Conservation (phyloP, 35 echinoderm and acorn worm species). For the Strongylocentrotus purpuratus region DNA sequence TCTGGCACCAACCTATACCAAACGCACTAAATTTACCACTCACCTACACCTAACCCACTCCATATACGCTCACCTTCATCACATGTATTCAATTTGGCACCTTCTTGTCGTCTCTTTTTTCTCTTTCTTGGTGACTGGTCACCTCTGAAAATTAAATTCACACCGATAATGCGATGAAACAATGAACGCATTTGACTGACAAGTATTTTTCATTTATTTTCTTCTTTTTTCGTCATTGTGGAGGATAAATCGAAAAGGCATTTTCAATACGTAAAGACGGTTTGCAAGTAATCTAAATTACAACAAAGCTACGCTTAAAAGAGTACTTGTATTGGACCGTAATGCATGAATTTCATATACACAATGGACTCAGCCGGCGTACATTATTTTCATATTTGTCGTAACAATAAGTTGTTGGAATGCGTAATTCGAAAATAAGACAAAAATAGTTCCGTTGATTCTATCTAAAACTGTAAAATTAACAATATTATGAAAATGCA, state of each 20-base stretch:
- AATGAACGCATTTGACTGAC: neutral
- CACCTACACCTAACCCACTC: too few species aligned
- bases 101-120: too few species aligned
- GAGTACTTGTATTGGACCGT: conserved; percentile 39
- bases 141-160: too few species aligned
- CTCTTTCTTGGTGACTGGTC: too few species aligned
- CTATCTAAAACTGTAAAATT: too few species aligned
- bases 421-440: neutral
- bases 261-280: conserved; percentile 22
- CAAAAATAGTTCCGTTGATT: neutral
- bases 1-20: too few species aligned
- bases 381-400: neutral
- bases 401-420: neutral
- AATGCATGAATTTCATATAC: conserved; percentile 21
- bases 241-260: conserved; percentile 24
- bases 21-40: too few species aligned
- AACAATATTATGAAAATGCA: too few species aligned
- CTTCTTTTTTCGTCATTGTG: conserved; percentile 2
- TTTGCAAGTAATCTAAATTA: neutral
- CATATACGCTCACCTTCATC: too few species aligned
- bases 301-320: conserved; percentile 9
- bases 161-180: too few species aligned
- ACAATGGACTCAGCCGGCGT: neutral
- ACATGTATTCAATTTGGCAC: too few species aligned
- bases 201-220: conserved; percentile 15